phyloP scores from a whole-genome alignment of 2,888 invertebrate species.

The Calliphora vomitoria region DNA sequence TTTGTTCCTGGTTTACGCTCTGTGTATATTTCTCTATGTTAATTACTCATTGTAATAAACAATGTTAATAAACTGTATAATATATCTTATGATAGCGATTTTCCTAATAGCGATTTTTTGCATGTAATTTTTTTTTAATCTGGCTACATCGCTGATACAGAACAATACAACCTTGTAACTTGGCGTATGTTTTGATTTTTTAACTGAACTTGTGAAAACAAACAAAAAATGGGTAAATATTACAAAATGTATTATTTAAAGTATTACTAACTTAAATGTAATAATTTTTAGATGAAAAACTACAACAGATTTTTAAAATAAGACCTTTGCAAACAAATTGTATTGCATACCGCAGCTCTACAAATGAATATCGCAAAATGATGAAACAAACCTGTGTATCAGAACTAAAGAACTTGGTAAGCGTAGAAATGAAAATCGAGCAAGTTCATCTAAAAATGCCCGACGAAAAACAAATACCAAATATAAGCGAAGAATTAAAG shows the following conservation, averaged over 20 bases:
- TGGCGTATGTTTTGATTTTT: not conserved
- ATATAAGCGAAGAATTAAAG: constrained; percentile 15
- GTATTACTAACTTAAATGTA: not conserved
- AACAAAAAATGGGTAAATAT: not conserved
- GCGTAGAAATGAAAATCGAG: constrained; percentile 77
- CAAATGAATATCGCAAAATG: constrained; percentile 77
- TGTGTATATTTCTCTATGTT: too few species aligned
- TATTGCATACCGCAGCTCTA: constrained; percentile 76
- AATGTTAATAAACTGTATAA: too few species aligned
- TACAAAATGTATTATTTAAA: not conserved
- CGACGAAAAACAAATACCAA: constrained; percentile 61
- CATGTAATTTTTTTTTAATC: too few species aligned
- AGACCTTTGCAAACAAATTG: constrained; percentile 78
- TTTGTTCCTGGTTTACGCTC: too few species aligned
- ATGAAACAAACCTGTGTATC: constrained; percentile 77
- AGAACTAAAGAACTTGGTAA: constrained; percentile 80
- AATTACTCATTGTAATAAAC: too few species aligned
- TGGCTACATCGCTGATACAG: too few species aligned
- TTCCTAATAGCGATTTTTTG: too few species aligned
- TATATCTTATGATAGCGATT: too few species aligned
- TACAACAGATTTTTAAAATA: constrained; percentile 78
- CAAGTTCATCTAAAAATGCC: constrained; percentile 78
- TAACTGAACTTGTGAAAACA: not conserved
- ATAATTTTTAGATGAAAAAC: constrained; percentile 77
- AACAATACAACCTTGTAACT: not conserved